phyloP scores from a whole-genome alignment of 2,888 invertebrate species.

The Cheilosia scutellata region DNA sequence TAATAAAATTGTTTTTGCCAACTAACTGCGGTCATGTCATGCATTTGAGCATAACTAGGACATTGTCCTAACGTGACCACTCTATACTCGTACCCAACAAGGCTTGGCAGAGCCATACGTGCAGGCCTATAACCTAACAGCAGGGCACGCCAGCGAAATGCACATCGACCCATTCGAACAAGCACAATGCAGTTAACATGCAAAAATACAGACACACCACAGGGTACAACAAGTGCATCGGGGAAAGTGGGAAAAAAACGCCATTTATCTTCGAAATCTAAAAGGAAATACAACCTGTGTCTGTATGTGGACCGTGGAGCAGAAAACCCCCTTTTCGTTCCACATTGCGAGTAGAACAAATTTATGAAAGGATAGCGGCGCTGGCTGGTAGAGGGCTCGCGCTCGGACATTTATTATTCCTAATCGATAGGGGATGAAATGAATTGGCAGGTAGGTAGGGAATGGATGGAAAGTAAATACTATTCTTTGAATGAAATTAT shows the following conservation, averaged over 20 bases:
- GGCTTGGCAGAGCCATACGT: slow-evolving; percentile 19
- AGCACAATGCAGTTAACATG: slow-evolving; percentile 57
- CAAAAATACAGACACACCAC: slow-evolving; percentile 24
- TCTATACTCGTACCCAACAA: slow-evolving; percentile 23
- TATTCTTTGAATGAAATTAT: slow-evolving; percentile 20
- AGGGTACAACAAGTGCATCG: slow-evolving; percentile 66
- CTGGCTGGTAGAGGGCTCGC: slow-evolving; percentile 7
- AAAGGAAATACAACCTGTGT: slow-evolving; percentile 11
- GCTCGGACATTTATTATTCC: slow-evolving; percentile 59
- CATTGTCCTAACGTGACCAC: slow-evolving; percentile 75
- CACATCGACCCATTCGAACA: slow-evolving; percentile 46
- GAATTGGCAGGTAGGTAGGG: slow-evolving; percentile 23
- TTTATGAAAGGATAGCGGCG: slow-evolving; percentile 34
- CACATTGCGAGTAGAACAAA: slow-evolving; percentile 14
- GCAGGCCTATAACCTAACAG: slow-evolving; percentile 18
- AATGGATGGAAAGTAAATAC: slow-evolving; percentile 22
- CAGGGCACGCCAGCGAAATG: slow-evolving; percentile 53
- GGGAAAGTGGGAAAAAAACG: slow-evolving; percentile 46
- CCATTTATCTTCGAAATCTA: slow-evolving; percentile 21
- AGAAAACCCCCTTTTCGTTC: slow-evolving; percentile 13
- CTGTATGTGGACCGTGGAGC: slow-evolving; percentile 1
- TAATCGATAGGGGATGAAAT: slow-evolving; percentile 53
- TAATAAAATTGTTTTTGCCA: slow-evolving; percentile 42
- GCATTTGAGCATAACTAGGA: slow-evolving; percentile 72
- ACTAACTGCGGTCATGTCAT: slow-evolving; percentile 72